Evolutionary conservation across 2,888 invertebrate species (phyloP).

Genomic region (Liodrosophila aerea): DNA sequence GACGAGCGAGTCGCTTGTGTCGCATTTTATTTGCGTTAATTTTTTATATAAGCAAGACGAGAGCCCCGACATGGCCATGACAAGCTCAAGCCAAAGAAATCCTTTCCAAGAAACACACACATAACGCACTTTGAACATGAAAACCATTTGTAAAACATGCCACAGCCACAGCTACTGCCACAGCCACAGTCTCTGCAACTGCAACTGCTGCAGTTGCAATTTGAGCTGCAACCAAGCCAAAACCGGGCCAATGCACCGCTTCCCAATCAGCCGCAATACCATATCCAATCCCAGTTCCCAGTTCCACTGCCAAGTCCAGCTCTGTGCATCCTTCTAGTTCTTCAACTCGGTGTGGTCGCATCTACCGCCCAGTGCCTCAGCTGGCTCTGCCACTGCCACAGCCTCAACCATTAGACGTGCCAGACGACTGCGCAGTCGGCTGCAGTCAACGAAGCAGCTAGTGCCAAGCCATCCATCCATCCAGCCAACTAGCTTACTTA

Average conservation of each 20-base stretch:
- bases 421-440: slow-evolving; percentile 52
- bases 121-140: slow-evolving; percentile 69
- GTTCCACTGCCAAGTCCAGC: slow-evolving; percentile 27
- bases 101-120: slow-evolving; percentile 76
- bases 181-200: slow-evolving; percentile 14
- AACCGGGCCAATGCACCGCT: slow-evolving; percentile 51
- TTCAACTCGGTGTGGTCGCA: slow-evolving; percentile 48
- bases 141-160: slow-evolving; percentile 75
- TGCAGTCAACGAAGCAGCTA: slow-evolving; percentile 68
- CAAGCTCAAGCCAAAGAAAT: slow-evolving; percentile 66
- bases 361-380: slow-evolving; percentile 49
- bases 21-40: slow-evolving; percentile 55
- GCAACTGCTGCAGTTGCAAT: slow-evolving; percentile 41
- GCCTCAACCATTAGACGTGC: slow-evolving; percentile 26
- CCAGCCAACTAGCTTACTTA: slow-evolving; percentile 38
- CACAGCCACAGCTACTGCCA: slow-evolving; percentile 17
- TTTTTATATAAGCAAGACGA: slow-evolving; percentile 26
- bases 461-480: slow-evolving; percentile 45
- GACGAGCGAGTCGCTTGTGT: slow-evolving; percentile 43
- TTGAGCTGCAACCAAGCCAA: slow-evolving; percentile 39
- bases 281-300: slow-evolving; percentile 5
- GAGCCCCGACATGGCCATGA: slow-evolving; percentile 69
- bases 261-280: slow-evolving; percentile 23
- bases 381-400: slow-evolving; percentile 4
- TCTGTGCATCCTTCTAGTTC: slow-evolving; percentile 44